A percentile compares a stretch with the other conserved stretches of the same genome.
Evolutionary conservation across 2,113 vertebrate genomes (phyloP).

Genomic region (Glaucomys volans): DNA sequence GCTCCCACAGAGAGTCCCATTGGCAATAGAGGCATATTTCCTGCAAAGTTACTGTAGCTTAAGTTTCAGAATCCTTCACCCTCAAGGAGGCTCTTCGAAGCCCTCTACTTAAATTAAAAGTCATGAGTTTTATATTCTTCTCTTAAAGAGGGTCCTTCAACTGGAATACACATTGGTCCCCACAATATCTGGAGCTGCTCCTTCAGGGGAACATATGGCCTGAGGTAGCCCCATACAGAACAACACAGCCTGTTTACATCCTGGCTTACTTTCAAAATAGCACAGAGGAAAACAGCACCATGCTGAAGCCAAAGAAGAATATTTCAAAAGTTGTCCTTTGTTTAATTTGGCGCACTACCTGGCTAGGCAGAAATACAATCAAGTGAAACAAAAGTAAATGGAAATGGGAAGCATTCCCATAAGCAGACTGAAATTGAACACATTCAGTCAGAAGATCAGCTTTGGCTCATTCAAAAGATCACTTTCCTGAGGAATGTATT

Average conservation of each 20-base stretch:
- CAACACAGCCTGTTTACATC: not conserved
- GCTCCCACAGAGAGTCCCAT: not conserved
- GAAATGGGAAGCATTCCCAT: not conserved
- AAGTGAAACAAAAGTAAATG: not conserved
- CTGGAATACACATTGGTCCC: not conserved
- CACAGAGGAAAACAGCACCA: not conserved
- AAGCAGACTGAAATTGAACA: not conserved
- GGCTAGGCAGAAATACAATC: slow-evolving; percentile 31
- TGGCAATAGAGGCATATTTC: not conserved
- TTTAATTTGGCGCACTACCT: slow-evolving; percentile 27
- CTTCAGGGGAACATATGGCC: not conserved
- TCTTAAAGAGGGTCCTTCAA: not conserved
- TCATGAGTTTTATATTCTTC: not conserved
- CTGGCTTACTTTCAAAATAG: not conserved
- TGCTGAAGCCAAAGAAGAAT: not conserved
- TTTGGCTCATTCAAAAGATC: not conserved
- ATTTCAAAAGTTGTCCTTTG: not conserved
- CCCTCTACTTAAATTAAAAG: not conserved
- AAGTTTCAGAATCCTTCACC: not conserved
- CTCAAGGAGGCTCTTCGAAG: not conserved
- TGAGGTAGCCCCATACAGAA: not conserved
- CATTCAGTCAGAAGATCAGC: not conserved
- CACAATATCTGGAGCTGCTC: not conserved
- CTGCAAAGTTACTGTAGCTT: not conserved
- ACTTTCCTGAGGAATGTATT: not conserved